Conservation (phyloP, 2,113 vertebrate genomes). For the Xenopus tropicalis region UCB_Xtro_10.0 CM004443.2:142542001-142542500, state of each 20-base stretch:
- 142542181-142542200: conserved; percentile 26
- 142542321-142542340: conserved; percentile 5
- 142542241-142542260: conserved; percentile 24
- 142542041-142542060: conserved; percentile 44
- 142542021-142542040: conserved; percentile 42
- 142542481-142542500: neutral
- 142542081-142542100: conserved; percentile 37
- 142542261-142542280: conserved; percentile 28
- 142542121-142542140: conserved; percentile 44
- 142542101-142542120: conserved; percentile 36
- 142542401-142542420: neutral
- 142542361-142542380: neutral
- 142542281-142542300: conserved; percentile 33
- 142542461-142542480: neutral
- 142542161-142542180: conserved; percentile 38
- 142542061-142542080: conserved; percentile 46
- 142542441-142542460: neutral
- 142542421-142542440: neutral
- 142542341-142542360: conserved; percentile 14
- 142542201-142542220: conserved; percentile 31
- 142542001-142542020: conserved; percentile 41
- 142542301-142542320: conserved; percentile 18
- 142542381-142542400: neutral
- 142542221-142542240: conserved; percentile 27
- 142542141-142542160: conserved; percentile 20